These are phyloP conservation scores for Triplophysa siluroides DNA, from an alignment of 2,113 vertebrate species.

Conservation along the genomic window DNA sequence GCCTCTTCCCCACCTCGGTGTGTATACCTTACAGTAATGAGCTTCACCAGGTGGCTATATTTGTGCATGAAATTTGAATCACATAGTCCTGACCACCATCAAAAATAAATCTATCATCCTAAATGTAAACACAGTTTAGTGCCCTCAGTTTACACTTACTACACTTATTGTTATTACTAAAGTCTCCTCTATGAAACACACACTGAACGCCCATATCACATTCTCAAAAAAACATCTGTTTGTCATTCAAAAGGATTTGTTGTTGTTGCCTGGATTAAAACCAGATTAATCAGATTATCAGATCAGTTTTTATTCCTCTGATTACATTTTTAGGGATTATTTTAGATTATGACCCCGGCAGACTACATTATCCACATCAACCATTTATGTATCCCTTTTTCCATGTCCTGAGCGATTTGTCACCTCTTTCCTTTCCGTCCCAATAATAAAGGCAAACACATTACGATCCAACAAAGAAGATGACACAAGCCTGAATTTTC, in stretches of 20 bases:
- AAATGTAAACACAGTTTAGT: neutral
- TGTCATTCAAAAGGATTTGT: neutral
- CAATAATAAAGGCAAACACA: conserved; percentile 29
- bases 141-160: neutral
- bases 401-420: conserved; percentile 21
- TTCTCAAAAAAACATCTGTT: neutral
- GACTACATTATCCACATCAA: neutral
- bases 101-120: neutral
- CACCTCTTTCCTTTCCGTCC: conserved; percentile 40
- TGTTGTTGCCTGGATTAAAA: conserved; percentile 11
- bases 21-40: conserved; percentile 40
- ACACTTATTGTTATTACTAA: neutral
- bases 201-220: too few relatives aligned
- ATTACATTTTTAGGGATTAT: neutral
- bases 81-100: conserved; percentile 50
- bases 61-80: neutral
- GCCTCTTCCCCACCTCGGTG: conserved; percentile 9
- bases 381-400: conserved; percentile 16
- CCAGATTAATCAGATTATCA: conserved; percentile 29
- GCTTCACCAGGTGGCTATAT: conserved; percentile 24
- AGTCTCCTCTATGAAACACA: neutral
- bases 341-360: conserved; percentile 11
- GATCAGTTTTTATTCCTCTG: conserved; percentile 4
- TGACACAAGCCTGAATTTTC: conserved; percentile 3
- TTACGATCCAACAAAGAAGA: conserved; percentile 29